Evolutionary conservation across 2,888 invertebrate genomes (phyloP).

Genomic region (Coremacera marginata): DNA sequence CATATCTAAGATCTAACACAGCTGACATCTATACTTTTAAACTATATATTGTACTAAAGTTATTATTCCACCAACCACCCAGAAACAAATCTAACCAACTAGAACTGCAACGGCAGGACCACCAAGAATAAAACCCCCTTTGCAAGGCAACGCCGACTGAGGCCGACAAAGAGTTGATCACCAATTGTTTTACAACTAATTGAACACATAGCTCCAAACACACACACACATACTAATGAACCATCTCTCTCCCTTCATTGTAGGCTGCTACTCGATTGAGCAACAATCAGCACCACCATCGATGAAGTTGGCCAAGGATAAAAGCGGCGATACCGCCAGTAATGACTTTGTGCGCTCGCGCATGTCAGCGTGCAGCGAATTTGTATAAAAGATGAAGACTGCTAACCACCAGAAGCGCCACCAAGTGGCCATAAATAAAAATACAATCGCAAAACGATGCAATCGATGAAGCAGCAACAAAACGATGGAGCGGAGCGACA

Average conservation of each 20-base stretch:
- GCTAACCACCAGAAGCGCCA: constrained; percentile 18
- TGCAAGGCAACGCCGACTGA: constrained; percentile 37
- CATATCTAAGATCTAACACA: no score
- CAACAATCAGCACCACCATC: constrained; percentile 5
- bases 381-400: constrained; percentile 15
- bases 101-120: neutral
- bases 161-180: constrained; percentile 49
- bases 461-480: constrained; percentile 41
- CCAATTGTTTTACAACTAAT: constrained; percentile 48
- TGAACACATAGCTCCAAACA: constrained; percentile 39
- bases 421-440: constrained; percentile 30
- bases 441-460: constrained; percentile 14
- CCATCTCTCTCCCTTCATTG: neutral
- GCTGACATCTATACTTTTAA: no score
- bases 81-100: no score
- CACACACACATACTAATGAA: neutral
- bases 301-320: neutral
- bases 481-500: neutral
- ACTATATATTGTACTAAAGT: no score
- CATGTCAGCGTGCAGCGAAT: neutral
- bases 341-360: neutral
- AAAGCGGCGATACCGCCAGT: neutral
- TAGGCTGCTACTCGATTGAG: neutral
- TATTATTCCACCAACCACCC: no score
- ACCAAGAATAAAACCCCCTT: neutral